These are phyloP conservation scores for Ginglymostoma cirratum DNA, from an alignment of 2,113 vertebrate genomes.

Conservation along the genomic window DNA sequence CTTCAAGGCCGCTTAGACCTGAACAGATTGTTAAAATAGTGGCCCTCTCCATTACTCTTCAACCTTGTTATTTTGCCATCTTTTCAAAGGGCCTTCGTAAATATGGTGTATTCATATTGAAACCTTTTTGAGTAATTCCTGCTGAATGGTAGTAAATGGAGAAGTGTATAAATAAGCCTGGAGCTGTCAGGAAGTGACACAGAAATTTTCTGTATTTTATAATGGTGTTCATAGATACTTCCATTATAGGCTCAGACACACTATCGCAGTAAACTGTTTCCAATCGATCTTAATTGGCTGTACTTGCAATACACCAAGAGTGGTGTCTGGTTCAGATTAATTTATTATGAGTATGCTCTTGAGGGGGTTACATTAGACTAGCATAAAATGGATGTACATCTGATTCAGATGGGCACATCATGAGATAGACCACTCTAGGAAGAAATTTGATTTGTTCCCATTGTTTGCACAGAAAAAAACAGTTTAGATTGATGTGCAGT, in stretches of 20 bases:
- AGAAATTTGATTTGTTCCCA: background rate
- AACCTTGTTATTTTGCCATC: slow-evolving; percentile 23
- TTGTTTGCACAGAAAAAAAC: slow-evolving; percentile 4
- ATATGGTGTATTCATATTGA: slow-evolving; percentile 19
- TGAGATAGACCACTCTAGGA: background rate
- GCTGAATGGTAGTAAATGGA: slow-evolving; percentile 21
- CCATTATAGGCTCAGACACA: slow-evolving; percentile 16
- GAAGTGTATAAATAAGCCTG: slow-evolving; percentile 29
- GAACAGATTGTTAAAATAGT: background rate
- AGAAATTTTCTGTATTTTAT: slow-evolving; percentile 4
- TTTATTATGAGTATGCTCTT: slow-evolving; percentile 24
- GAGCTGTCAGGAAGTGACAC: slow-evolving; percentile 26
- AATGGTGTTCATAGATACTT: slow-evolving; percentile 11
- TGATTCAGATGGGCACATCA: slow-evolving; percentile 6
- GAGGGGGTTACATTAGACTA: slow-evolving; percentile 21
- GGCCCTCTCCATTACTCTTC: background rate
- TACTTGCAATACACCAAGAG: background rate
- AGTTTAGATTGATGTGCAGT: background rate
- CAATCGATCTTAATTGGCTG: slow-evolving; percentile 13
- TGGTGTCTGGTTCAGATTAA: slow-evolving; percentile 25
- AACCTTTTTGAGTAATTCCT: slow-evolving; percentile 20
- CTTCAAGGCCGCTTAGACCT: background rate
- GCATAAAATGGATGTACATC: slow-evolving; percentile 21
- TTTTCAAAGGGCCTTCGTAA: background rate
- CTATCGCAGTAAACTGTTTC: slow-evolving; percentile 22